Conservation (phyloP, 2,113 vertebrate genomes). For the Thamnophis sirtalis region DNA sequence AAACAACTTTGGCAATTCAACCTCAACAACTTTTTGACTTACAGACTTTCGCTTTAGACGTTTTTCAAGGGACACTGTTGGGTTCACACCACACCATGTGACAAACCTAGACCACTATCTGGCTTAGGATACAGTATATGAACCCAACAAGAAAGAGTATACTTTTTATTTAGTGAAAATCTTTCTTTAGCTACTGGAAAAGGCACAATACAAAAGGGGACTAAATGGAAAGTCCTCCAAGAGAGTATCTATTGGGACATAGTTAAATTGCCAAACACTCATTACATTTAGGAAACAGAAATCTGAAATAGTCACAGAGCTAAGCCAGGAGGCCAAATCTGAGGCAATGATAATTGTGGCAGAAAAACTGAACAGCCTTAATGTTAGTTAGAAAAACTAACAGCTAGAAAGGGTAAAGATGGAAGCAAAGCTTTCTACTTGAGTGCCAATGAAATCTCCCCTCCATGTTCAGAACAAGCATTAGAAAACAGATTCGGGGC, state of each 20-base stretch:
- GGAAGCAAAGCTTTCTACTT: not conserved
- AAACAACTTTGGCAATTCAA: not conserved
- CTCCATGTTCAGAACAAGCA: not conserved
- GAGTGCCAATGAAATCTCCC: not conserved
- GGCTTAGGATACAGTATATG: not conserved
- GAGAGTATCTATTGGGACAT: not conserved
- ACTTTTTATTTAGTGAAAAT: not conserved
- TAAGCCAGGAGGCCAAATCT: not conserved
- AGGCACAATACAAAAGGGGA: not conserved
- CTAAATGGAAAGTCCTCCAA: not conserved
- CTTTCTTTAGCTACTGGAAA: not conserved
- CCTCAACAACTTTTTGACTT: not conserved
- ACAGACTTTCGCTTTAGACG: not conserved
- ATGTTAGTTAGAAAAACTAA: no score
- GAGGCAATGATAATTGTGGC: not conserved
- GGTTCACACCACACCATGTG: not conserved
- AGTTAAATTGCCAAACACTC: not conserved
- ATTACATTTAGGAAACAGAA: not conserved
- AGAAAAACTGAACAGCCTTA: not conserved
- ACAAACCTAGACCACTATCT: not conserved
- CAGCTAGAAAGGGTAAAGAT: not conserved
- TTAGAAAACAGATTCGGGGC: not conserved
- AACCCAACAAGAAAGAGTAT: not conserved
- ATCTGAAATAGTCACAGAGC: not conserved
- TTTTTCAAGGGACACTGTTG: not conserved